Percentiles rank a stretch among this genome's conserved stretches.
phyloP scores from a whole-genome alignment of 2,113 vertebrate genomes.

The Cyanoramphus novaezelandiae region DNA sequence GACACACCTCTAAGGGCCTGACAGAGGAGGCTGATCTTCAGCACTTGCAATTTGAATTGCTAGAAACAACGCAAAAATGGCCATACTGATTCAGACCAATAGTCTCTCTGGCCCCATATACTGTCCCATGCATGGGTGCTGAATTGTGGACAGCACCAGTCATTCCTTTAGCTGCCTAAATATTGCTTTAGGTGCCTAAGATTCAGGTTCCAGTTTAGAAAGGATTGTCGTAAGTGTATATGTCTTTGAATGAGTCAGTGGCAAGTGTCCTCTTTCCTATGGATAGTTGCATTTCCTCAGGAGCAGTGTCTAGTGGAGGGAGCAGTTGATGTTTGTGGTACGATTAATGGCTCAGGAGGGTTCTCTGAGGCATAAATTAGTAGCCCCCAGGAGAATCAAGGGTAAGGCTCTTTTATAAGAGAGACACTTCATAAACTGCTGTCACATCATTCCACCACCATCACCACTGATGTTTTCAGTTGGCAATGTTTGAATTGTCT shows the following conservation, averaged over 20 bases:
- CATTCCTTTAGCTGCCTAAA: neutral
- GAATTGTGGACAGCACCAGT: too few species aligned
- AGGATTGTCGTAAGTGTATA: neutral
- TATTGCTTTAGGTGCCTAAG: neutral
- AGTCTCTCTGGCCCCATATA: neutral
- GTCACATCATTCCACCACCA: rapidly evolving
- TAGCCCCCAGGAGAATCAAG: neutral
- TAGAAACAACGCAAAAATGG: neutral
- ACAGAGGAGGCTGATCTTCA: neutral
- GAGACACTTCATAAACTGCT: neutral
- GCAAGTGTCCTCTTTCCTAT: neutral
- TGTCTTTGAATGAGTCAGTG: neutral
- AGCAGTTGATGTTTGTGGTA: neutral
- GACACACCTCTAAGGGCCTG: neutral
- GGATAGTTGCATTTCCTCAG: neutral
- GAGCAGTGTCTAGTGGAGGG: neutral
- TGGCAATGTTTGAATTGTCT: neutral
- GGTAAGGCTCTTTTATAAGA: neutral
- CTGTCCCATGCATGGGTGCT: neutral
- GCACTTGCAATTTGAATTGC: neutral
- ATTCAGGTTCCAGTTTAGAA: neutral
- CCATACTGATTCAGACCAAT: neutral
- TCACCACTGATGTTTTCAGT: neutral
- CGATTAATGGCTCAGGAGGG: neutral
- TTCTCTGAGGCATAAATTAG: conserved; percentile 3